phyloP scores from a whole-genome alignment of 2,797 vertebrate species.

The Eospalax fontanierii region DNA sequence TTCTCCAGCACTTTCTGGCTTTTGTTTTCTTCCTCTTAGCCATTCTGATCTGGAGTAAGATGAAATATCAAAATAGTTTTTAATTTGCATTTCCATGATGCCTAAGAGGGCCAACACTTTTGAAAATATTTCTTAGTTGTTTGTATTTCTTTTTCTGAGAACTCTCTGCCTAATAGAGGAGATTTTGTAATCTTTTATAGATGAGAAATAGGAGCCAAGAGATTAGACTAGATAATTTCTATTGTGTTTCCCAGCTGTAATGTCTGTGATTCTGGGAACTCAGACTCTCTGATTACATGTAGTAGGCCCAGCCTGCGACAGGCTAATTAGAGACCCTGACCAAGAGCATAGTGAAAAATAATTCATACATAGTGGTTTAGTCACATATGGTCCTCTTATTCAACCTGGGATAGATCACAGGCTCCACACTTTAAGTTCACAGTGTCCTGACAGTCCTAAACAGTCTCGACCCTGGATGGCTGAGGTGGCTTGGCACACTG shows the following conservation, averaged over 20 bases:
- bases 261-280: background rate
- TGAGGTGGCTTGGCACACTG: constrained; percentile 52
- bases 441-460: rapidly evolving
- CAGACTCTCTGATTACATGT: no score
- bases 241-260: background rate
- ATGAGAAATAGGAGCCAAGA: no score
- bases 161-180: no score
- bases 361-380: background rate
- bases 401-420: background rate
- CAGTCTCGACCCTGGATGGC: constrained; percentile 56
- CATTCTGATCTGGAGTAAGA: no score
- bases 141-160: no score
- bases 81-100: no score
- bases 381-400: rapidly evolving
- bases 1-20: no score
- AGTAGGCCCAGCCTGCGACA: rapidly evolving
- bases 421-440: background rate
- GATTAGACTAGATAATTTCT: background rate
- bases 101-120: no score
- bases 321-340: rapidly evolving
- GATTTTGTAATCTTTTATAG: no score
- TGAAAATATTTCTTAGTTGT: no score
- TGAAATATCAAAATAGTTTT: no score
- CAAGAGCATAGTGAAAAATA: background rate
- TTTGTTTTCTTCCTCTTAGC: no score